A percentile compares a stretch with the other conserved stretches of the same genome.
phyloP scores from a whole-genome alignment of 2,113 vertebrate species.

The Daphoenositta chrysoptera region DNA sequence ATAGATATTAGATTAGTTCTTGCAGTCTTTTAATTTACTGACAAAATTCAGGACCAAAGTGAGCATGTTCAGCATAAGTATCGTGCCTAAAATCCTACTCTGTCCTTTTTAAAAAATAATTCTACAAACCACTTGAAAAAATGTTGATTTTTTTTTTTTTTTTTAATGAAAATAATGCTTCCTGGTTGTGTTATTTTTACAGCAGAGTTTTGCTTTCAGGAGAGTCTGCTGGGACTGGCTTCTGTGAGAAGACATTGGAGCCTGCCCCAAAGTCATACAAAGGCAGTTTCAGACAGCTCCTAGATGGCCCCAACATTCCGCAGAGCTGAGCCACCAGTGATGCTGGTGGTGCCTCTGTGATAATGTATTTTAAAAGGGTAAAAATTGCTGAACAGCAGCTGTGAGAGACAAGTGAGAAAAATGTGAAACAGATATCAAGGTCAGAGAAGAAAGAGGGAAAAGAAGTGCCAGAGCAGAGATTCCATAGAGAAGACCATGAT shows the following conservation, averaged over 20 bases:
- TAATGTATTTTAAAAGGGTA: neutral
- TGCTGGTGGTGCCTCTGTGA: neutral
- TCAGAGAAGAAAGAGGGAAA: neutral
- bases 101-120: neutral
- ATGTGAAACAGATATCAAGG: neutral
- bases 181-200: fast-evolving
- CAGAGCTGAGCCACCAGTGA: neutral
- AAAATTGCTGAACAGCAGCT: neutral
- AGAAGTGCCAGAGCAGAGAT: neutral
- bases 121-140: neutral
- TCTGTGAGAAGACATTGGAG: neutral
- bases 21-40: neutral
- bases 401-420: neutral
- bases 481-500: neutral
- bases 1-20: neutral
- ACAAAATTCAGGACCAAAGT: neutral
- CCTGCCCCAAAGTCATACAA: neutral
- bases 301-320: fast-evolving
- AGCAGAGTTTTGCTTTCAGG: neutral
- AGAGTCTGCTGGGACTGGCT: fast-evolving
- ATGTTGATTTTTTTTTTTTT: neutral
- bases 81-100: neutral
- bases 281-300: neutral
- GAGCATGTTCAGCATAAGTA: neutral
- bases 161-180: neutral